A percentile compares a stretch with the other conserved stretches of the same genome.
phyloP scores from a whole-genome alignment of 2,113 vertebrate species.

The Gambusia affinis region DNA sequence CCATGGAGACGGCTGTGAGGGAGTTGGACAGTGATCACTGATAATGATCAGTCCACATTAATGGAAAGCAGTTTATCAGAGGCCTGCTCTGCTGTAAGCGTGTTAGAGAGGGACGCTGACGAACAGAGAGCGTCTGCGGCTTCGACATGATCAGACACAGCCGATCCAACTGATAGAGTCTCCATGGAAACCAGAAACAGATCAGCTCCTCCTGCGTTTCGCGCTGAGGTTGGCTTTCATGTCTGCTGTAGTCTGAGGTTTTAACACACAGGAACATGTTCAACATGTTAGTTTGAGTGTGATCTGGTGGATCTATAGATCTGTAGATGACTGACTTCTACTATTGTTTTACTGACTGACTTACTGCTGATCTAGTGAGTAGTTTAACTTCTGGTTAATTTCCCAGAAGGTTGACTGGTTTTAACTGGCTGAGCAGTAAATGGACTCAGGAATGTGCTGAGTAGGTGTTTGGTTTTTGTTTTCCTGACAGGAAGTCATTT shows the following conservation, averaged over 20 bases:
- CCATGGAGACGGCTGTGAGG: not conserved
- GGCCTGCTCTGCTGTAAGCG: not conserved
- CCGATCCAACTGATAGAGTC: conserved; percentile 30
- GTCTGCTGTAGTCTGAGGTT: too few relatives aligned
- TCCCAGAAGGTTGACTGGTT: too few relatives aligned
- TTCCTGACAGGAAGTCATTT: too few relatives aligned
- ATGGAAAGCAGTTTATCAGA: not conserved
- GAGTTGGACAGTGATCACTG: not conserved
- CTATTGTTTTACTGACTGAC: too few relatives aligned
- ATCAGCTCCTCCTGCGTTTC: not conserved
- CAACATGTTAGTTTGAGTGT: not conserved
- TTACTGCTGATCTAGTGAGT: too few relatives aligned
- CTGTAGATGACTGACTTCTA: too few relatives aligned
- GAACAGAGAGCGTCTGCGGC: not conserved
- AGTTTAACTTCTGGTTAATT: too few relatives aligned
- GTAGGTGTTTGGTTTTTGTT: too few relatives aligned
- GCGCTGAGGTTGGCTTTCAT: not conserved
- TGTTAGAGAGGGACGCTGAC: not conserved
- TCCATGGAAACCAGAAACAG: conserved; percentile 10
- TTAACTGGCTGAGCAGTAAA: too few relatives aligned
- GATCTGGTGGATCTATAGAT: not conserved
- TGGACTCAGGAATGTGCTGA: too few relatives aligned
- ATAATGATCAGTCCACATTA: not conserved
- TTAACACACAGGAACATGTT: not conserved
- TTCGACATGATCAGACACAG: not conserved